These are phyloP conservation scores for Platerodrilus igneus DNA, from an alignment of 2,888 invertebrate species.

Conservation along the genomic window DNA sequence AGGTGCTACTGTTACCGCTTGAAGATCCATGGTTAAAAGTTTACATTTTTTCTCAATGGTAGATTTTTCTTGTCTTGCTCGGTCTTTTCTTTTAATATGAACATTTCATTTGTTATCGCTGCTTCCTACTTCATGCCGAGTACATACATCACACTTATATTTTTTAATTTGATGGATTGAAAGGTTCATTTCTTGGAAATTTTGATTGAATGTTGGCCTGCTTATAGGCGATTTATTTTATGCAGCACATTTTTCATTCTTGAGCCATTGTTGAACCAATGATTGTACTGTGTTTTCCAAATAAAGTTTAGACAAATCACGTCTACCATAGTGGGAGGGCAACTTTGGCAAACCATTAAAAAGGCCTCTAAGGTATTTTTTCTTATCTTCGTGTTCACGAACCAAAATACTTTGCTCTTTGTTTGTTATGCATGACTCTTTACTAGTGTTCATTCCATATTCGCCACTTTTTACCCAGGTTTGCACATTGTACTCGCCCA, in stretches of 20 bases:
- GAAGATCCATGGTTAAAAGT: too few relatives aligned
- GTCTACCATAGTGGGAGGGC: conserved; percentile 6
- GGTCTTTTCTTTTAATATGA: neutral
- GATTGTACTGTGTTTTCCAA: neutral
- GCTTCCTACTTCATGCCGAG: conserved; percentile 3
- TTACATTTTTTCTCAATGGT: conserved; percentile 3
- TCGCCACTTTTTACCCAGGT: neutral
- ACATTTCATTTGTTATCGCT: conserved; percentile 1
- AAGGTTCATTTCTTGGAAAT: conserved; percentile 2
- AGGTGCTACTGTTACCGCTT: too few relatives aligned
- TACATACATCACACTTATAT: conserved; percentile 8
- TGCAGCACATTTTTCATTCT: conserved; percentile 1
- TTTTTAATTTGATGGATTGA: conserved; percentile 4
- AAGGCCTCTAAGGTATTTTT: too few relatives aligned
- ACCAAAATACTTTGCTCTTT: too few relatives aligned
- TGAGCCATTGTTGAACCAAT: conserved; percentile 1
- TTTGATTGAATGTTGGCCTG: neutral
- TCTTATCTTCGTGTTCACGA: too few relatives aligned
- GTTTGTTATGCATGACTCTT: neutral
- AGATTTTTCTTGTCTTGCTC: neutral
- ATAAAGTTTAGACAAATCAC: conserved; percentile 4
- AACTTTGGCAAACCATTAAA: conserved; percentile 1
- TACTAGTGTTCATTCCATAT: conserved; percentile 1
- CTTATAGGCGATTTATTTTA: neutral
- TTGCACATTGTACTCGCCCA: conserved; percentile 1